Conservation (phyloP, 2,797 vertebrate genomes). For the Iguana delicatissima region DNA sequence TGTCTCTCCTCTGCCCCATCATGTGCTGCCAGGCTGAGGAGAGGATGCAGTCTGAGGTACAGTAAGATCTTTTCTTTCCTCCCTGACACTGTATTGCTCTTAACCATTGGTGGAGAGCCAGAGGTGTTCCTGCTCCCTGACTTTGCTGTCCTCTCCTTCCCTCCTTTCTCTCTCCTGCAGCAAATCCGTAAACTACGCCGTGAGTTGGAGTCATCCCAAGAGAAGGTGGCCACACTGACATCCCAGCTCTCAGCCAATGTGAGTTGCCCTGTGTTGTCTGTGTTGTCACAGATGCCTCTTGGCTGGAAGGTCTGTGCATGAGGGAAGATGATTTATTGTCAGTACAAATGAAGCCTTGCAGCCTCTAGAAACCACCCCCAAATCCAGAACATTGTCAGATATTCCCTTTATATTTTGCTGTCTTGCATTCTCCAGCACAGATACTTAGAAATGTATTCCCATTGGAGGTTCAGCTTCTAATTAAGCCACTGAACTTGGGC, state of each 20-base stretch:
- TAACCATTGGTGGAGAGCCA: background rate
- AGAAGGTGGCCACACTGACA: slow-evolving; percentile 94
- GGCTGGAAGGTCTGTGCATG: background rate
- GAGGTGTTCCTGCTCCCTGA: slow-evolving; percentile 28
- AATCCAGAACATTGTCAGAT: background rate
- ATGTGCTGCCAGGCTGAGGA: slow-evolving; percentile 92
- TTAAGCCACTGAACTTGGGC: background rate
- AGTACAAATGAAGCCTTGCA: background rate
- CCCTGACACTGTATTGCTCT: background rate
- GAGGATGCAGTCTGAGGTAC: slow-evolving; percentile 98
- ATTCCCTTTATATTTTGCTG: background rate
- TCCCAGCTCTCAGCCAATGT: slow-evolving; percentile 95
- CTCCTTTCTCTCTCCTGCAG: slow-evolving; percentile 74
- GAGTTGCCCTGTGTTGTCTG: slow-evolving; percentile 65
- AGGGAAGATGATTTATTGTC: background rate
- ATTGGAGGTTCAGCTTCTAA: background rate
- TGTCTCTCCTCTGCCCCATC: slow-evolving; percentile 74
- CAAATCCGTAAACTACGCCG: slow-evolving; percentile 96
- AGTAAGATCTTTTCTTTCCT: slow-evolving; percentile 53
- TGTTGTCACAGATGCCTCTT: background rate
- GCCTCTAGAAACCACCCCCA: background rate
- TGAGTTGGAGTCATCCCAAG: slow-evolving; percentile 96
- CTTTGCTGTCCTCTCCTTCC: background rate
- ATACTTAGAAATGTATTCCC: background rate
- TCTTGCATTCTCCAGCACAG: background rate